Percentiles rank a stretch among this genome's conserved stretches.
Evolutionary conservation across 2,113 vertebrate species (phyloP).

Genomic region (Channa maculata): DNA sequence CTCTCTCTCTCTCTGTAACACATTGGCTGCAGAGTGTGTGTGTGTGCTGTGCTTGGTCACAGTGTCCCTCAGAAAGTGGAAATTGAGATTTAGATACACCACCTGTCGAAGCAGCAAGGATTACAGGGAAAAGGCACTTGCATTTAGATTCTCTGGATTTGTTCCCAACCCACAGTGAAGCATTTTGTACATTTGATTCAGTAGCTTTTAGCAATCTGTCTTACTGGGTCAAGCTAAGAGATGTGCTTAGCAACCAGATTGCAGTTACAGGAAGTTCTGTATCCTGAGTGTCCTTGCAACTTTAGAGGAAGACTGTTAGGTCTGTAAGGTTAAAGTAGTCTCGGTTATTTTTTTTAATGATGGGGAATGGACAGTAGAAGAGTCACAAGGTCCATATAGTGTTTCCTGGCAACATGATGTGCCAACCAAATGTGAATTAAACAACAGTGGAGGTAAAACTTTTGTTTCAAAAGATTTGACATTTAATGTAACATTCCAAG

Average conservation of each 20-base stretch:
- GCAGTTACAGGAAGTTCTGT: conserved; percentile 6
- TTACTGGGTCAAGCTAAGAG: neutral
- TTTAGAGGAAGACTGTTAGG: neutral
- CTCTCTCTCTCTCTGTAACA: conserved; percentile 30
- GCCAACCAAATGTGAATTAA: conserved; percentile 6
- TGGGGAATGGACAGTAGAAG: neutral
- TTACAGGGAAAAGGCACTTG: neutral
- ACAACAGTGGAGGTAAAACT: neutral
- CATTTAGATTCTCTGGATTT: conserved; percentile 13
- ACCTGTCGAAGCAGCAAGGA: conserved; percentile 16
- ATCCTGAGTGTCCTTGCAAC: neutral
- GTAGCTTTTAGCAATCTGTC: conserved; percentile 32
- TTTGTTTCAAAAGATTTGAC: neutral
- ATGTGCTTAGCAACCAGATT: conserved; percentile 25
- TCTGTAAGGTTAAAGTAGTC: neutral
- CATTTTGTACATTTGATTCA: neutral
- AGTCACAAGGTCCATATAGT: neutral
- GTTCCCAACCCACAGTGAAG: conserved; percentile 4
- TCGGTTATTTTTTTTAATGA: neutral
- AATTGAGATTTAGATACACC: neutral
- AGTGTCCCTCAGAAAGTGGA: neutral
- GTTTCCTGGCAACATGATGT: conserved; percentile 2
- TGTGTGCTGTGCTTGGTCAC: conserved; percentile 13
- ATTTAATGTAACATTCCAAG: neutral
- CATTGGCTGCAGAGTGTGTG: neutral